A percentile compares a stretch with the other conserved stretches of the same genome.
These are phyloP conservation scores for Pipra filicauda DNA, from an alignment of 2,113 vertebrate species.

Conservation along the genomic window DNA sequence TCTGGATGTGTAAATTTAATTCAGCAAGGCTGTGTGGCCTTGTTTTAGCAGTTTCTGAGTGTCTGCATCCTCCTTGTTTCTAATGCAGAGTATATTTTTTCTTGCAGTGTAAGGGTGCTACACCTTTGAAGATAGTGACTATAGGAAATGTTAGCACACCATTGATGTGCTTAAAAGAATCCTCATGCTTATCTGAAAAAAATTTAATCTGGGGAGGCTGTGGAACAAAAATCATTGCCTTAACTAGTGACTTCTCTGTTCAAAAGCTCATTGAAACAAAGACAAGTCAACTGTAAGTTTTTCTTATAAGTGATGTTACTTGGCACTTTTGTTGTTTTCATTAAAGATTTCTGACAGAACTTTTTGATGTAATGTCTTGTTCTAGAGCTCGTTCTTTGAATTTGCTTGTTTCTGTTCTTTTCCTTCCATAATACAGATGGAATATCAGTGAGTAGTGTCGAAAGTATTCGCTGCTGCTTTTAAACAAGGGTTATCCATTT, in stretches of 20 bases:
- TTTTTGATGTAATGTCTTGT: not conserved
- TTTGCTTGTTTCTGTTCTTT: not conserved
- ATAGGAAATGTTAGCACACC: conserved; percentile 86
- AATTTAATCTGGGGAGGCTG: conserved; percentile 87
- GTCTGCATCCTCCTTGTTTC: not conserved
- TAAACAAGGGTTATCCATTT: not conserved
- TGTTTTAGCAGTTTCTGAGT: not conserved
- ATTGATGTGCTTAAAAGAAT: conserved; percentile 84
- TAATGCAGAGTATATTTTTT: not conserved
- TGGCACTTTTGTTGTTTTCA: not conserved
- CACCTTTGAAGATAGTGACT: conserved; percentile 79
- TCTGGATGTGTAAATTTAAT: not conserved
- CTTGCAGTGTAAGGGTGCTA: conserved; percentile 70
- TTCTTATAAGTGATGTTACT: not conserved
- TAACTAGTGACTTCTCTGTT: conserved; percentile 83
- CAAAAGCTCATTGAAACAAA: conserved; percentile 87
- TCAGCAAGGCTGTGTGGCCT: not conserved
- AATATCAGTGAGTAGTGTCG: not conserved
- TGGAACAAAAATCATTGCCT: conserved; percentile 84
- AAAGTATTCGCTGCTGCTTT: not conserved
- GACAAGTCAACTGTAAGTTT: conserved; percentile 80
- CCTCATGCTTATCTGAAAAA: conserved; percentile 76
- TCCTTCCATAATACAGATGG: not conserved
- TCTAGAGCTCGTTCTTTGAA: not conserved
- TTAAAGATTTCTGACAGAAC: not conserved